Evolutionary conservation across 2,797 vertebrate species (phyloP).

Genomic region (Chaenodraco wilsoni): DNA sequence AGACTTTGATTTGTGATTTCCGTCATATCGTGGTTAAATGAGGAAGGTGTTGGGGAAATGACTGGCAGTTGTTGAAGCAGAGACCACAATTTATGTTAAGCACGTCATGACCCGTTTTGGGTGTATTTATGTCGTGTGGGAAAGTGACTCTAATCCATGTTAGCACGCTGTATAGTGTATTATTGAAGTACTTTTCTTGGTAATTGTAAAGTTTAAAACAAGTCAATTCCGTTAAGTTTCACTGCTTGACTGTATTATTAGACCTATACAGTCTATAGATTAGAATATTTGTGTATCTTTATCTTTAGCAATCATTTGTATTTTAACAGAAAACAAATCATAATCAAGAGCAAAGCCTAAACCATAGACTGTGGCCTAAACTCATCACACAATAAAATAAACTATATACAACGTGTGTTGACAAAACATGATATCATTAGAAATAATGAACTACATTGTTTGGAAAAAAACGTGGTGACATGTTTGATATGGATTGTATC

Average conservation of each 20-base stretch:
- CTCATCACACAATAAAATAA: background rate
- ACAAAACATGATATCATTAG: too few relatives aligned
- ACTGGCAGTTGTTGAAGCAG: background rate
- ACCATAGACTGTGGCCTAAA: background rate
- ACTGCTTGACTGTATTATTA: background rate
- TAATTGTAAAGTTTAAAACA: conserved; percentile 6
- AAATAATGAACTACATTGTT: too few relatives aligned
- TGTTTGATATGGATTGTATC: background rate
- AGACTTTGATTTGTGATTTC: background rate
- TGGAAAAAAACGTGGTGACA: background rate
- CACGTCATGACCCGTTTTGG: background rate
- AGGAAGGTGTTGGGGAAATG: background rate
- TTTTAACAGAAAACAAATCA: too few relatives aligned
- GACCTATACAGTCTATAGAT: too few relatives aligned
- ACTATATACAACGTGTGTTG: too few relatives aligned
- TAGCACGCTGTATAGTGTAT: too few relatives aligned
- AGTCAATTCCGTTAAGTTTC: background rate
- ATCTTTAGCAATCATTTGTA: background rate
- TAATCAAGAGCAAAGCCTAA: background rate
- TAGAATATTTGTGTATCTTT: too few relatives aligned
- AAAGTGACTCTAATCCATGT: background rate
- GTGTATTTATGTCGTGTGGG: background rate
- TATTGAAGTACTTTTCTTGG: background rate
- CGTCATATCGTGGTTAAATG: background rate
- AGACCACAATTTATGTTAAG: background rate